phyloP scores from a whole-genome alignment of 64 coral and sea anemone genomes.

The Montipora sp. region DNA sequence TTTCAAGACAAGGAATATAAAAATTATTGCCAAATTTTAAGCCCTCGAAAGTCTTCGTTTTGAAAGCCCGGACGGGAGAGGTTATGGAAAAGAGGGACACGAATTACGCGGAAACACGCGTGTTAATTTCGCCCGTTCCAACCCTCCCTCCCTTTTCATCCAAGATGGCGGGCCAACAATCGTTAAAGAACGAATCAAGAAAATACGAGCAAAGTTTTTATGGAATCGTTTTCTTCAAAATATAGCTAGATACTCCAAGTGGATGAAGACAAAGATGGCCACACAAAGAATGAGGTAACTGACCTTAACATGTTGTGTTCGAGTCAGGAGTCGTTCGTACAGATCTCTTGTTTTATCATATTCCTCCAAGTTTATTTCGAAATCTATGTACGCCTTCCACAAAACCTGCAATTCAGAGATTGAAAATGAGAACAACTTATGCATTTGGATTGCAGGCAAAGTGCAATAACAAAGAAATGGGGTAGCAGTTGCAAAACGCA shows the following conservation, averaged over 20 bases:
- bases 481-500: too few relatives aligned
- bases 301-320: slow-evolving; percentile 96
- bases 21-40: too few relatives aligned
- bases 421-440: neutral
- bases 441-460: too few relatives aligned
- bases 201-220: too few relatives aligned
- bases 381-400: slow-evolving; percentile 99
- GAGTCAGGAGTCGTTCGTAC: slow-evolving; percentile 87
- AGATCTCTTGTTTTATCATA: slow-evolving; percentile 85
- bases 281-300: neutral
- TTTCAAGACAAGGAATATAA: too few relatives aligned
- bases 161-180: neutral
- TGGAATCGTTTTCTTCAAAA: neutral
- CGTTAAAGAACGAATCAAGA: too few relatives aligned
- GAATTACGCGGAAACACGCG: neutral
- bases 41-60: too few relatives aligned
- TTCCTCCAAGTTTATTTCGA: slow-evolving; percentile 97
- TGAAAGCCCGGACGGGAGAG: too few relatives aligned
- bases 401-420: slow-evolving; percentile 73
- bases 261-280: neutral
- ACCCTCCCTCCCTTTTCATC: neutral
- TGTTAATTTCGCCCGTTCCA: neutral
- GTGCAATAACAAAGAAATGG: too few relatives aligned
- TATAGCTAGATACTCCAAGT: neutral
- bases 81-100: too few relatives aligned